Evolutionary conservation across 2,113 vertebrate genomes (phyloP).

Genomic region (Rhadina sibilatrix): DNA sequence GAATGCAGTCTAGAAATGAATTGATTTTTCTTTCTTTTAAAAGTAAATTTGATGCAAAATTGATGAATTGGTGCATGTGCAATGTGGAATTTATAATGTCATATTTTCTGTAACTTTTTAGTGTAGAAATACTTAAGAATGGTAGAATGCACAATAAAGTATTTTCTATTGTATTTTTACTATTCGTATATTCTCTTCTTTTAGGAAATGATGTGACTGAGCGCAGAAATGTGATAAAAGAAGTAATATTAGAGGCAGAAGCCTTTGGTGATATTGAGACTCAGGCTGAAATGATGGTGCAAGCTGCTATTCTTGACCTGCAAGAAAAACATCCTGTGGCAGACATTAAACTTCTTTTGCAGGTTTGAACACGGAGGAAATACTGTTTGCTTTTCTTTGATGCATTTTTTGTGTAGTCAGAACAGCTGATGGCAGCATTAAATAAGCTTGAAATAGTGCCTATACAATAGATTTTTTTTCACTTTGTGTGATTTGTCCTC

Average conservation of each 20-base stretch:
- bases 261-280: conserved; percentile 79
- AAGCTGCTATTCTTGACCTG: conserved; percentile 78
- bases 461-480: not conserved
- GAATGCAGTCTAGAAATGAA: not conserved
- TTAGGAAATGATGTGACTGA: conserved; percentile 76
- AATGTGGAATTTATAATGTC: not conserved
- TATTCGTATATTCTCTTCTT: not conserved
- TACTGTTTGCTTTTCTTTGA: not conserved
- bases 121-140: not conserved
- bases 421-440: conserved; percentile 1
- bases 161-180: not conserved
- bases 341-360: conserved; percentile 73
- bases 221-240: conserved; percentile 72
- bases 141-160: not conserved
- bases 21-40: not conserved
- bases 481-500: conserved; percentile 4
- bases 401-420: not conserved
- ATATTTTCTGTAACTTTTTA: not conserved
- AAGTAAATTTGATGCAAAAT: not conserved
- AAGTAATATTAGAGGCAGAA: conserved; percentile 80
- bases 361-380: conserved; percentile 73
- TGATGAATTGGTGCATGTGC: not conserved
- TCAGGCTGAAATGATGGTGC: conserved; percentile 83
- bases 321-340: conserved; percentile 74
- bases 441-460: conserved; percentile 36